Percentiles rank a stretch among this genome's conserved stretches.
Conservation (phyloP, 1,140 invertebrate species). For the Magallana ariakensis region DNA sequence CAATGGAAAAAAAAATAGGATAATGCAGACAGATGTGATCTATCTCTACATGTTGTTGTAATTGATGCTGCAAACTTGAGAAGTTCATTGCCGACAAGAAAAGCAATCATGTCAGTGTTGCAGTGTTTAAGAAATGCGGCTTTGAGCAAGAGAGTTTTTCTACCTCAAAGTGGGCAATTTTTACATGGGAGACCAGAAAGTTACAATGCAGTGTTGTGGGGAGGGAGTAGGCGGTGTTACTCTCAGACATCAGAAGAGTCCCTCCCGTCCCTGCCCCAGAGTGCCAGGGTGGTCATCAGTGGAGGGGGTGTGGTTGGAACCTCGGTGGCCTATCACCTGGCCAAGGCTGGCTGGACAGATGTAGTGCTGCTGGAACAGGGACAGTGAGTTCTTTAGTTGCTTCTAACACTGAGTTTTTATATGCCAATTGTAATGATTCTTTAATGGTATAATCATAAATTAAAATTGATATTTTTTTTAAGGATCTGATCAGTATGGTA, state of each 20-base stretch:
- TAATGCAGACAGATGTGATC: not conserved
- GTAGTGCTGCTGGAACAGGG: constrained; percentile 93
- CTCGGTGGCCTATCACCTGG: constrained; percentile 96
- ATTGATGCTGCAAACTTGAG: too few species aligned
- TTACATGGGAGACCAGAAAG: not conserved
- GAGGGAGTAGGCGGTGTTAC: not conserved
- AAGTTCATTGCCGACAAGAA: too few species aligned
- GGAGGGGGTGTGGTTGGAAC: constrained; percentile 96
- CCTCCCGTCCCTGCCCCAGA: constrained; percentile 31
- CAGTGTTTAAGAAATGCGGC: not conserved
- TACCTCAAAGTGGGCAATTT: not conserved
- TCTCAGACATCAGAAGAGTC: not conserved
- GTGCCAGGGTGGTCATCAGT: constrained; percentile 88
- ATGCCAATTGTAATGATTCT: too few species aligned
- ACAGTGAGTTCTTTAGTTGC: constrained; percentile 78
- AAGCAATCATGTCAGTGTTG: not conserved
- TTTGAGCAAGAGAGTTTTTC: not conserved
- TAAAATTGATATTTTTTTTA: too few species aligned
- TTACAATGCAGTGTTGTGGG: not conserved
- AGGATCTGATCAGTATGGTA: too few species aligned
- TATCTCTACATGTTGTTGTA: too few species aligned
- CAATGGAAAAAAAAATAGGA: not conserved
- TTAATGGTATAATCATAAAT: too few species aligned
- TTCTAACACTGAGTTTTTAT: too few species aligned
- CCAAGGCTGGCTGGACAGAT: constrained; percentile 88